phyloP scores from a whole-genome alignment of 2,797 vertebrate species.

The Benthosema pterotum region DNA sequence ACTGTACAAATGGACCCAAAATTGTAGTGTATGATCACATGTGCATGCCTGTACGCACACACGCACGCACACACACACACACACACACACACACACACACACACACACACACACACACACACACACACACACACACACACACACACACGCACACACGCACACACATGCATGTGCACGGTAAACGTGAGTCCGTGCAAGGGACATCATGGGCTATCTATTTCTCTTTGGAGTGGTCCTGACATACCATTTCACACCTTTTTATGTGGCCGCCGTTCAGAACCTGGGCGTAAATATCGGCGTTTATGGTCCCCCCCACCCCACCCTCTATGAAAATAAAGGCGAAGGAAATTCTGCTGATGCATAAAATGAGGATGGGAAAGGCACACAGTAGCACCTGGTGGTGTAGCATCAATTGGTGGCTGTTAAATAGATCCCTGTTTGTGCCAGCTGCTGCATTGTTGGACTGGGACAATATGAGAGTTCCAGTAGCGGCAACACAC shows the following conservation, averaged over 20 bases:
- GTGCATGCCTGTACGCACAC: constrained; percentile 51
- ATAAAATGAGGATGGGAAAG: constrained; percentile 77
- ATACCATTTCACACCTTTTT: constrained; percentile 45
- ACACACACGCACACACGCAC: neutral
- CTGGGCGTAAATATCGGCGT: constrained; percentile 52
- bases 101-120: constrained; percentile 33
- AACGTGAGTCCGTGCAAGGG: constrained; percentile 9
- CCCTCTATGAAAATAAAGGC: constrained; percentile 68
- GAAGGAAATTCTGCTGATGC: constrained; percentile 75
- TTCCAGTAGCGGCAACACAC: constrained; percentile 63
- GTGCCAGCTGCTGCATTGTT: constrained; percentile 80
- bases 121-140: constrained; percentile 44
- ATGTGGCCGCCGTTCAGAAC: constrained; percentile 36
- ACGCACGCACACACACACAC: constrained; percentile 35
- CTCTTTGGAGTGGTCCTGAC: constrained; percentile 41
- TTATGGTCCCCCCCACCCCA: constrained; percentile 37
- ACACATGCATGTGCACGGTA: neutral
- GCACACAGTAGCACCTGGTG: constrained; percentile 77
- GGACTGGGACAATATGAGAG: constrained; percentile 79
- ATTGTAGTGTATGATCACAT: too few relatives aligned
- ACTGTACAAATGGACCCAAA: too few relatives aligned
- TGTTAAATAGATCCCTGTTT: constrained; percentile 77
- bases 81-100: constrained; percentile 54
- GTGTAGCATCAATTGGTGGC: constrained; percentile 73
- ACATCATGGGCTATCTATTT: constrained; percentile 19